Evolutionary conservation across 2,113 vertebrate genomes (phyloP).

Genomic region (Boleophthalmus pectinirostris): DNA sequence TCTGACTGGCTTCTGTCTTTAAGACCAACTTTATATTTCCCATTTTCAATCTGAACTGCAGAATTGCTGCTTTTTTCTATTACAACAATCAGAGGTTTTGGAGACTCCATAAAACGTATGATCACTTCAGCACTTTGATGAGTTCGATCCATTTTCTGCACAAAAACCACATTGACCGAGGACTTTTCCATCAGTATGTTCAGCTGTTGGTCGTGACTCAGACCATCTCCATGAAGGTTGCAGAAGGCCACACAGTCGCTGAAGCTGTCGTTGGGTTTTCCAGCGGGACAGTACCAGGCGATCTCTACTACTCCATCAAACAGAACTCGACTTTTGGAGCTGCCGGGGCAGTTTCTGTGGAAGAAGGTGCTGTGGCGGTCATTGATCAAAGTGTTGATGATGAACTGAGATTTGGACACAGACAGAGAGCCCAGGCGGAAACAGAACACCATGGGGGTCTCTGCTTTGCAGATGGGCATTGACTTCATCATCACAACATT

Average conservation of each 20-base stretch:
- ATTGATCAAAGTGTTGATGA: conserved; percentile 76
- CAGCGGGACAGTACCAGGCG: conserved; percentile 79
- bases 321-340: conserved; percentile 62
- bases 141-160: conserved; percentile 41
- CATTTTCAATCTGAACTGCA: not conserved
- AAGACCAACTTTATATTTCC: conserved; percentile 58
- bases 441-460: no score
- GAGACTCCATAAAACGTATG: conserved; percentile 22
- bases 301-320: conserved; percentile 80
- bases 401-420: conserved; percentile 79
- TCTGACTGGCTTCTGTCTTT: conserved; percentile 69
- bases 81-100: conserved; percentile 68
- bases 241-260: conserved; percentile 71
- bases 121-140: conserved; percentile 41
- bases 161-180: conserved; percentile 63
- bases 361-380: conserved; percentile 66
- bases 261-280: conserved; percentile 68
- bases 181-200: conserved; percentile 63
- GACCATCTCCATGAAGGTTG: conserved; percentile 76
- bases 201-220: conserved; percentile 50
- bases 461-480: no score
- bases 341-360: conserved; percentile 72
- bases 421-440: conserved; percentile 72
- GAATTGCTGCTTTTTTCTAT: conserved; percentile 38
- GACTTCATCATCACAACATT: no score